A percentile compares a stretch with the other conserved stretches of the same genome.
phyloP scores from a whole-genome alignment of 2,113 vertebrate genomes.

The Pristiophorus japonicus region DNA sequence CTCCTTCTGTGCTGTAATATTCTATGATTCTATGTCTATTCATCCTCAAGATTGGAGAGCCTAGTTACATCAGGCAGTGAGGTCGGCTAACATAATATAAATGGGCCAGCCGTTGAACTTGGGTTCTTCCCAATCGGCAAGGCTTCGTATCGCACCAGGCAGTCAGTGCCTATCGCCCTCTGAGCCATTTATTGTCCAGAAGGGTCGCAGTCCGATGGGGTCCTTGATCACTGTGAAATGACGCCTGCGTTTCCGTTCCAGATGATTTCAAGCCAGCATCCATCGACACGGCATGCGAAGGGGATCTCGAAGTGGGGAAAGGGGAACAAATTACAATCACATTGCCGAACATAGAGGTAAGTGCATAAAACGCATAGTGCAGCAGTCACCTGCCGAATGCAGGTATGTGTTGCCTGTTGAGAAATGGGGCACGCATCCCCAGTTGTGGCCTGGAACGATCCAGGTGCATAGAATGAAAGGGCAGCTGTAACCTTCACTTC shows the following conservation, averaged over 20 bases:
- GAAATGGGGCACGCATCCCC: too few species aligned
- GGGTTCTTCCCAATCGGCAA: not conserved
- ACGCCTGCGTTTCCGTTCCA: slow-evolving; percentile 47
- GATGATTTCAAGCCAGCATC: slow-evolving; percentile 99
- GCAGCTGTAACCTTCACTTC: too few species aligned
- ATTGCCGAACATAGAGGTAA: slow-evolving; percentile 90
- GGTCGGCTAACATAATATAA: not conserved
- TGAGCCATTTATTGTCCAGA: not conserved
- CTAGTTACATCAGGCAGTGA: not conserved
- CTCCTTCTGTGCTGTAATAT: too few species aligned
- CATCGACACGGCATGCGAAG: slow-evolving; percentile 89
- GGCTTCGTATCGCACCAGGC: not conserved
- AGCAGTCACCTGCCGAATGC: too few species aligned
- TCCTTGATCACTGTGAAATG: not conserved
- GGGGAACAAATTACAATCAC: slow-evolving; percentile 97
- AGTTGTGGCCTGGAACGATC: too few species aligned
- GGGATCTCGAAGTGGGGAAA: slow-evolving; percentile 91
- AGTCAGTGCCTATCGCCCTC: not conserved
- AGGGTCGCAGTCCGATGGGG: not conserved
- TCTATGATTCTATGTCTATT: too few species aligned
- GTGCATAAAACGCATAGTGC: too few species aligned
- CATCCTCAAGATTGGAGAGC: too few species aligned
- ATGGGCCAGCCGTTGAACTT: not conserved
- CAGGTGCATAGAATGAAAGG: too few species aligned
- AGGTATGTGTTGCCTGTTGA: too few species aligned